phyloP scores from a whole-genome alignment of 2,797 vertebrate species.

The Paedocypris micromegethes region DNA sequence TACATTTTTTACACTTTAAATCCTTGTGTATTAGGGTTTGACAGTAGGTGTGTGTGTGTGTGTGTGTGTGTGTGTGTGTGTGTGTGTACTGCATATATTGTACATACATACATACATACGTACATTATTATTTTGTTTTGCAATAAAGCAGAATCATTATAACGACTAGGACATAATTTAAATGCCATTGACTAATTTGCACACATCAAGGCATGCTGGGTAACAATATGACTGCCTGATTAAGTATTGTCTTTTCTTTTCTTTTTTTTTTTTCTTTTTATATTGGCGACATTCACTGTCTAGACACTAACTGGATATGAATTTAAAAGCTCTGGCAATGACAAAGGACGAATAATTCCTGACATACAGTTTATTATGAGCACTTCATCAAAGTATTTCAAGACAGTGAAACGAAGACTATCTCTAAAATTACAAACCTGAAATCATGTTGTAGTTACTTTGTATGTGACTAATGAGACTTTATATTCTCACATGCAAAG shows the following conservation, averaged over 20 bases:
- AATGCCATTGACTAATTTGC: conserved; percentile 43
- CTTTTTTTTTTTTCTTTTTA: neutral
- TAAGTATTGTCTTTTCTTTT: conserved; percentile 14
- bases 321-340: conserved; percentile 12
- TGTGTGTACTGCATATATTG: too few species aligned
- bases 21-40: too few species aligned
- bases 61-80: too few species aligned
- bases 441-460: neutral
- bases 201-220: conserved; percentile 33
- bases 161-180: conserved; percentile 39
- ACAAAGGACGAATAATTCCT: neutral
- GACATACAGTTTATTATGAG: neutral
- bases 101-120: too few species aligned
- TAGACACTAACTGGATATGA: conserved; percentile 19
- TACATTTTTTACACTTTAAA: too few species aligned
- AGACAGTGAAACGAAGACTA: too few species aligned
- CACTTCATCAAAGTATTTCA: too few species aligned
- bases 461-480: too few species aligned
- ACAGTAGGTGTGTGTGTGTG: too few species aligned
- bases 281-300: neutral
- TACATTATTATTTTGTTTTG: conserved; percentile 8
- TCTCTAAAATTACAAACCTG: neutral
- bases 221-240: conserved; percentile 33
- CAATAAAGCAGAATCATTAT: conserved; percentile 48
- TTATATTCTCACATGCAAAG: neutral